These are phyloP conservation scores for Ictalurus furcatus DNA, from an alignment of 2,113 vertebrate genomes.

Conservation along the genomic window DNA sequence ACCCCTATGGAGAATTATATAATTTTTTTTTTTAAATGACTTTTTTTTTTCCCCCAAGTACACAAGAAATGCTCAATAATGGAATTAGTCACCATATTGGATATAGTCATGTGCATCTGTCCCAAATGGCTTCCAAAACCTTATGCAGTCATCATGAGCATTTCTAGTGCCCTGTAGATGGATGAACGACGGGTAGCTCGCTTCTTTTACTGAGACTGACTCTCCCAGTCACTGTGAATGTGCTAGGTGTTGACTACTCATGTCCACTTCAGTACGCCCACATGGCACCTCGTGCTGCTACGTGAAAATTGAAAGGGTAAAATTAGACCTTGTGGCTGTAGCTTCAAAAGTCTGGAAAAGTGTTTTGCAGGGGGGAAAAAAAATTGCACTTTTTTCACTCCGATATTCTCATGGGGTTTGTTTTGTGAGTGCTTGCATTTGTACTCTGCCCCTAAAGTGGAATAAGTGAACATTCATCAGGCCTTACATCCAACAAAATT, in stretches of 20 bases:
- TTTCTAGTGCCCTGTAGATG: neutral
- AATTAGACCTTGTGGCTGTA: neutral
- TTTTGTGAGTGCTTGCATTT: neutral
- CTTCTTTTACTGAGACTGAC: neutral
- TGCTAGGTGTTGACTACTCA: neutral
- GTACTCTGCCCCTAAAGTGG: neutral
- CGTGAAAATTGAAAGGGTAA: neutral
- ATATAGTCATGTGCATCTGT: neutral
- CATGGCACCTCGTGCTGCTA: neutral
- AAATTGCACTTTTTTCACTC: neutral
- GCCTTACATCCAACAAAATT: neutral
- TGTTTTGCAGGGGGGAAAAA: neutral
- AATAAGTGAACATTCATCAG: neutral
- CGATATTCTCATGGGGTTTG: neutral
- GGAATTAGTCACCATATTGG: neutral
- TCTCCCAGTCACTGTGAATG: slow-evolving; percentile 10
- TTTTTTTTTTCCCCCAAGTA: neutral
- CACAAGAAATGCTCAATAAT: neutral
- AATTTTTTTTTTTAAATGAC: neutral
- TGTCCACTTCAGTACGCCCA: neutral
- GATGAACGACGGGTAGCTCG: neutral
- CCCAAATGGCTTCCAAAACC: neutral
- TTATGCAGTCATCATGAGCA: neutral
- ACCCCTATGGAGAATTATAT: too few species aligned
- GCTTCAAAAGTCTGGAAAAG: neutral